Base-by-base conservation (phyloP, 1,140 invertebrate genomes). In the Mactra quadrangularis region DNA sequence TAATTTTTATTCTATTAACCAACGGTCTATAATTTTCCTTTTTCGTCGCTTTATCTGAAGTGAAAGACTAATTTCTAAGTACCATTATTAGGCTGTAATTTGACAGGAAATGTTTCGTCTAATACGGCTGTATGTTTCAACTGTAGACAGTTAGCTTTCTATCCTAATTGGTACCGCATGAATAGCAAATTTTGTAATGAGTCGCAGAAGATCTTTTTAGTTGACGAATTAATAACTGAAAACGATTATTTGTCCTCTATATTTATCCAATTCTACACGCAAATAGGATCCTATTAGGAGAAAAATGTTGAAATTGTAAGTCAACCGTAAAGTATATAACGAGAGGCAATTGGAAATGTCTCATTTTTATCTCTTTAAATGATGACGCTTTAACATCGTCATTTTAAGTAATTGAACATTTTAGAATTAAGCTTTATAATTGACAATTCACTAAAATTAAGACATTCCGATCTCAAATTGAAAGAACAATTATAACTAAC, bases 61-160 rank as follows among this genome's bases (percentile, higher is more conserved):
- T 66, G 76, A 79, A 68, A 59, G 62, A 22, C 50, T 70, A 79
- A 79, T 79, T 68, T 68, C 64, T 68, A 70, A 79, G 50, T 29
- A 68, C 76, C 57, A 53, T 68, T 66, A 79, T 79, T 79, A 68
- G 22, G 33, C 6, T 33, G n/a, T 57, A 79, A 79, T 79, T 79
- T 79, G 76, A 70, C 76, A 79, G 76, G 76, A 79, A 79, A 79
- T 79, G 38, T 52, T 38, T 45, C 33, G 11, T 38, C 41, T 47
- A 68, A 68, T 68, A 68, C n/a, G 22, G 31, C 35, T 19, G 25
- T 45, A 68, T n/a, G 19, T 31, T 41, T 68, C 45, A 31, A 47
- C 45, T 19, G 38, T 29, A 25, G 64, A n/a, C 25, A 25, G 45
- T 29, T 25, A 15, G 19, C n/a, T 47, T 7, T 38, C 41, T 29